Evolutionary conservation across 2,888 invertebrate species (phyloP).

Genomic region (Thereva nobilitata): DNA sequence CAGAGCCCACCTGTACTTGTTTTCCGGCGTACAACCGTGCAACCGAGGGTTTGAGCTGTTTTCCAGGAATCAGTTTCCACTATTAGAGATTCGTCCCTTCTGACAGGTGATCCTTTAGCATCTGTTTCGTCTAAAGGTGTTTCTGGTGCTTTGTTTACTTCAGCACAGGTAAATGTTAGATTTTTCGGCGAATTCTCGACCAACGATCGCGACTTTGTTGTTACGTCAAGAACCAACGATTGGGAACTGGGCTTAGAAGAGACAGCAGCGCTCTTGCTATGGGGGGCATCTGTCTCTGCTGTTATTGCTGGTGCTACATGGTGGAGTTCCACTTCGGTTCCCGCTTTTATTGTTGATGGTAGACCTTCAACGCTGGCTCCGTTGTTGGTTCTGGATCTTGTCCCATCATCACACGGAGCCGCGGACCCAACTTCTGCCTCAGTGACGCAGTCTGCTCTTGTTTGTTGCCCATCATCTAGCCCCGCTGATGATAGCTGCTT

Average conservation of each 20-base stretch:
- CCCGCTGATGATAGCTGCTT: constrained; percentile 16
- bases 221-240: constrained; percentile 15
- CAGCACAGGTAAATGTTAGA: constrained; percentile 18
- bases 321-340: constrained; percentile 24
- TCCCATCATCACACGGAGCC: constrained; percentile 16
- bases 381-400: background rate
- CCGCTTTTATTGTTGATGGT: constrained; percentile 15
- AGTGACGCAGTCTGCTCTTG: background rate
- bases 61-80: constrained; percentile 48
- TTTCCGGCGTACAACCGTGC: constrained; percentile 12
- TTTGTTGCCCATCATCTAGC: no score
- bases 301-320: constrained; percentile 12
- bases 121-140: constrained; percentile 8
- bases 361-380: constrained; percentile 10
- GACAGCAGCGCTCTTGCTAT: background rate
- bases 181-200: background rate
- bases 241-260: constrained; percentile 18
- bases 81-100: constrained; percentile 5
- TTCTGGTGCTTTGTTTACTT: constrained; percentile 16
- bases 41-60: constrained; percentile 40
- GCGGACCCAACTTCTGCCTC: constrained; percentile 2
- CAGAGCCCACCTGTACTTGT: constrained; percentile 16
- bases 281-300: background rate
- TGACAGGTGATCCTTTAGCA: background rate
- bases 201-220: constrained; percentile 15